These are phyloP conservation scores for Actinopyga echinites DNA, from an alignment of 53 echinoderm and acorn worm genomes.

Conservation along the genomic window DNA sequence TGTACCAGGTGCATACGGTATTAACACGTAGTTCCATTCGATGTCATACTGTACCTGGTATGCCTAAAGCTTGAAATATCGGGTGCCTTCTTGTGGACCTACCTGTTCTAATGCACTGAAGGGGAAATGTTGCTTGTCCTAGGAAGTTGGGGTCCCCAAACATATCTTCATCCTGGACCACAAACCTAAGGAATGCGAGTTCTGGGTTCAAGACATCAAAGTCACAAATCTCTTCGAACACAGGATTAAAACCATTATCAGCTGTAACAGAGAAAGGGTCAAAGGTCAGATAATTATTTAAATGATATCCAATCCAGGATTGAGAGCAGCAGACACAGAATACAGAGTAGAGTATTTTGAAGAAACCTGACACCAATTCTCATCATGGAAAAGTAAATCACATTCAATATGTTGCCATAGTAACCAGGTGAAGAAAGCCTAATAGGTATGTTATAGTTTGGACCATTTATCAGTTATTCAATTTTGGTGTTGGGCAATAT, in stretches of 20 bases:
- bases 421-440: too few species aligned
- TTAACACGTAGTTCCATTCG: too few species aligned
- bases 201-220: conserved; percentile 91
- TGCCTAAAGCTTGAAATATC: too few species aligned
- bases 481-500: too few species aligned
- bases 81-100: background rate
- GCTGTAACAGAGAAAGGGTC: conserved; percentile 51
- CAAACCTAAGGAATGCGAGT: conserved; percentile 87
- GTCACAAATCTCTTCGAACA: conserved; percentile 88
- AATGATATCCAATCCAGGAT: background rate
- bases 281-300: background rate
- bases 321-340: background rate
- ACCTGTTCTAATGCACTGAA: conserved; percentile 92
- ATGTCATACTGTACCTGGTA: too few species aligned
- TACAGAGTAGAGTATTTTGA: background rate
- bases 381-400: too few species aligned
- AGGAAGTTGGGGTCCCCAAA: conserved; percentile 99
- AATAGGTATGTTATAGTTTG: too few species aligned
- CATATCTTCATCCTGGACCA: conserved; percentile 95
- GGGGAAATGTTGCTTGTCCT: conserved; percentile 87
- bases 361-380: too few species aligned
- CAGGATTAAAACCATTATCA: conserved; percentile 98
- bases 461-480: too few species aligned
- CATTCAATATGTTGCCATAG: too few species aligned
- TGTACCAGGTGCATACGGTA: too few species aligned